Percentiles rank a stretch among this genome's conserved stretches.
Evolutionary conservation across 1,140 invertebrate species (phyloP).

Genomic region (Cardiocondyla obscurior): DNA sequence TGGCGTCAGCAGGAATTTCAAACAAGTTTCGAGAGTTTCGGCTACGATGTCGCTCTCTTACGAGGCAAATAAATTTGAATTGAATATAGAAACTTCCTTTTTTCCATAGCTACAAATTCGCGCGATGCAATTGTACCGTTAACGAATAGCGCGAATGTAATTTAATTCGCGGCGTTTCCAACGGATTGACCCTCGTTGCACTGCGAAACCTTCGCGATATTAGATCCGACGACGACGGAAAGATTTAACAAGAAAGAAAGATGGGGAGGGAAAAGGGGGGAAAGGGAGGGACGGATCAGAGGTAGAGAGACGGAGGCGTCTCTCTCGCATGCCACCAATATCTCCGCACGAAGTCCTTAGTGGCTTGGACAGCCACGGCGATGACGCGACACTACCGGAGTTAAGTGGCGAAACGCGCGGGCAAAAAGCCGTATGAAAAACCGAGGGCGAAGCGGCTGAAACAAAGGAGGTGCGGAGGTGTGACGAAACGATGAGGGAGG

Average conservation of each 20-base stretch:
- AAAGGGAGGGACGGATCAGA: conserved; percentile 48
- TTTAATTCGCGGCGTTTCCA: conserved; percentile 1
- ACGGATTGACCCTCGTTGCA: background rate
- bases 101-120: background rate
- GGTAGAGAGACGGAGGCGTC: conserved; percentile 42
- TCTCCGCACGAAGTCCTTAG: conserved; percentile 63
- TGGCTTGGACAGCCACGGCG: conserved; percentile 69
- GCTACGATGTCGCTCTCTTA: background rate
- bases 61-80: background rate
- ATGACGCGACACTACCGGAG: conserved; percentile 83
- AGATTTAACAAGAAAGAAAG: conserved; percentile 18
- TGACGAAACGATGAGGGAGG: conserved; percentile 77
- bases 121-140: background rate
- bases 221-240: background rate
- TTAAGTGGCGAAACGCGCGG: conserved; percentile 83
- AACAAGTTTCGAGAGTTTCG: background rate
- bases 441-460: conserved; percentile 79
- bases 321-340: conserved; percentile 71
- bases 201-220: conserved; percentile 10
- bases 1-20: background rate
- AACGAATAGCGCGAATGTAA: background rate
- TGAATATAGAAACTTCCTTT: background rate
- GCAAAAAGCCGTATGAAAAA: conserved; percentile 78
- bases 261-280: conserved; percentile 57
- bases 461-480: conserved; percentile 80